A percentile compares a stretch with the other conserved stretches of the same genome.
Conservation (phyloP, 2,888 invertebrate genomes). For the Aspidiotus destructor region DNA sequence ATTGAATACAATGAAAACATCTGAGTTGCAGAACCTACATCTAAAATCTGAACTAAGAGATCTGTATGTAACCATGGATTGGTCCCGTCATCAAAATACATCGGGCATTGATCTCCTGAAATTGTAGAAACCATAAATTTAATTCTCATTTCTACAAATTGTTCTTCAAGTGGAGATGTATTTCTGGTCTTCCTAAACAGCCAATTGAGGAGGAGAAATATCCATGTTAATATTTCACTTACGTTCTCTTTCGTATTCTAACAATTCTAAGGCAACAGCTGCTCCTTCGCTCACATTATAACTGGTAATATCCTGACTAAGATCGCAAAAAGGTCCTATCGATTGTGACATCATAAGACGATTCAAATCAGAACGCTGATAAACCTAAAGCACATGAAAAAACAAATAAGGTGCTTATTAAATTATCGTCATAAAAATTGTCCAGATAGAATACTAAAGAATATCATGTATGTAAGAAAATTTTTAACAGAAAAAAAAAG, state of each 20-base stretch:
- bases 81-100: conserved; percentile 90
- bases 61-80: conserved; percentile 59
- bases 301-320: conserved; percentile 81
- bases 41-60: conserved; percentile 33
- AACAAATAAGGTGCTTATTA: background rate
- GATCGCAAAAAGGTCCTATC: conserved; percentile 81
- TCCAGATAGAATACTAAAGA: background rate
- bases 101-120: conserved; percentile 84
- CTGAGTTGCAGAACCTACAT: conserved; percentile 24
- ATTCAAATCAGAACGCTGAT: conserved; percentile 88
- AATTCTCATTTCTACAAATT: background rate
- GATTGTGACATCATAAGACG: conserved; percentile 72
- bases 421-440: background rate
- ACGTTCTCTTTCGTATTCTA: conserved; percentile 85
- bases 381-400: conserved; percentile 43
- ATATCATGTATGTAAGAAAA: too few species aligned
- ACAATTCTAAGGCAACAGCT: conserved; percentile 80
- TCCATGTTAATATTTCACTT: conserved; percentile 40
- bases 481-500: too few species aligned
- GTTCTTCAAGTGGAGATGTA: too few species aligned
- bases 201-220: background rate
- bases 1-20: conserved; percentile 7
- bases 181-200: background rate
- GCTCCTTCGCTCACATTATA: conserved; percentile 86
- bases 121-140: background rate